These are phyloP conservation scores for Anser brachyrhynchus DNA, from an alignment of 2,113 vertebrate genomes.

Conservation along the genomic window DNA sequence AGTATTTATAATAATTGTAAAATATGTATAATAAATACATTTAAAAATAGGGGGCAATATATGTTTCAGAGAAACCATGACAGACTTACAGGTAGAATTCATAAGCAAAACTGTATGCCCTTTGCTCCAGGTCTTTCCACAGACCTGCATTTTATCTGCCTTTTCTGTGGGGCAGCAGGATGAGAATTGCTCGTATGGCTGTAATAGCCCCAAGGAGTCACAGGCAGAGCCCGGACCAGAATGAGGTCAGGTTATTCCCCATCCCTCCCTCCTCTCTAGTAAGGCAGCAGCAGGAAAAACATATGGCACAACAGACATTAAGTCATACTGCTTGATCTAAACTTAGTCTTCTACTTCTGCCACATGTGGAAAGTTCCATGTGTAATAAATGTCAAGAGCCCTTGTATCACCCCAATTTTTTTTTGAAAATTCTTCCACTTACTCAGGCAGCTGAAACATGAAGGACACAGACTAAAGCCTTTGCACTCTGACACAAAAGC, in stretches of 20 bases:
- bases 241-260: conserved; percentile 47
- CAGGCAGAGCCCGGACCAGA: background rate
- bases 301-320: conserved; percentile 62
- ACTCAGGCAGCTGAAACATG: background rate
- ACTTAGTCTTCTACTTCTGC: conserved; percentile 48
- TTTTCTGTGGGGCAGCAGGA: background rate
- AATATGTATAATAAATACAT: too few relatives aligned
- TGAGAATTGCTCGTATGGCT: background rate
- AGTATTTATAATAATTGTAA: too few relatives aligned
- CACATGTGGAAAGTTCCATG: conserved; percentile 46
- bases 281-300: conserved; percentile 56
- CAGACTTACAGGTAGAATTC: background rate
- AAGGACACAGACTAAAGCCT: background rate
- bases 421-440: background rate
- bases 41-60: background rate
- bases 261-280: background rate
- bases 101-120: background rate
- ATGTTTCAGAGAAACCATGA: background rate
- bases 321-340: conserved; percentile 57
- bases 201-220: conserved; percentile 28
- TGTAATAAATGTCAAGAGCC: conserved; percentile 30
- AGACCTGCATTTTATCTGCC: background rate
- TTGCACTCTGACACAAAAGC: background rate
- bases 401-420: background rate
- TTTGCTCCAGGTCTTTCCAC: background rate